phyloP scores from a whole-genome alignment of 1,140 invertebrate genomes.

The Drosophila melanica region DNA sequence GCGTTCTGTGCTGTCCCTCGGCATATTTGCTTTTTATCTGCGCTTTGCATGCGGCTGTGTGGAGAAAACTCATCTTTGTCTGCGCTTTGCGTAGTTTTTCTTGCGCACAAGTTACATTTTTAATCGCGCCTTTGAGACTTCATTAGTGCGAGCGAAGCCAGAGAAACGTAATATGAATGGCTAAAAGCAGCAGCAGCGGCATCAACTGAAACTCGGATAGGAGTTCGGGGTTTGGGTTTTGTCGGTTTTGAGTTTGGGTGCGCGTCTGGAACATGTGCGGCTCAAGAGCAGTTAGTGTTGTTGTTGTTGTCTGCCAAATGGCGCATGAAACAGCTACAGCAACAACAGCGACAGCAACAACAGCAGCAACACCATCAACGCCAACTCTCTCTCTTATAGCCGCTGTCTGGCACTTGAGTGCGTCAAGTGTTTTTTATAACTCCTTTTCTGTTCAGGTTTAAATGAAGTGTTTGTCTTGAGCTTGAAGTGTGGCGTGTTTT shows the following conservation, averaged over 20 bases:
- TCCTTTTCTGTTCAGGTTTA: conserved; percentile 71
- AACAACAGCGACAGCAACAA: conserved; percentile 32
- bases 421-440: conserved; percentile 72
- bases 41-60: conserved; percentile 67
- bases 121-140: conserved; percentile 83
- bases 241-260: conserved; percentile 13
- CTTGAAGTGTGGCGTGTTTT: conserved; percentile 78
- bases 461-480: conserved; percentile 76
- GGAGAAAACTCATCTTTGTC: conserved; percentile 34
- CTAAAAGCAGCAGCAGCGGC: conserved; percentile 21
- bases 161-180: conserved; percentile 48
- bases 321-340: conserved; percentile 63
- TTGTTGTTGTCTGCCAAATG: conserved; percentile 74
- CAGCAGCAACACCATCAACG: conserved; percentile 21
- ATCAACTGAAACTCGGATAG: conserved; percentile 19
- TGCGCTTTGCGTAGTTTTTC: conserved; percentile 52
- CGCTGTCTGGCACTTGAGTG: conserved; percentile 62
- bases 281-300: conserved; percentile 68
- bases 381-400: conserved; percentile 31
- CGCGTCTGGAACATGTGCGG: conserved; percentile 66
- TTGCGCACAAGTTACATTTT: conserved; percentile 78
- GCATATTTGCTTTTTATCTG: conserved; percentile 78
- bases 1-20: conserved; percentile 44
- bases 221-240: conserved; percentile 1
- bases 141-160: conserved; percentile 65